Evolutionary conservation across 2,888 invertebrate species (phyloP), one percentile per base, ranked within the genome.

Genomic region (Agrochola circellaris): DNA sequence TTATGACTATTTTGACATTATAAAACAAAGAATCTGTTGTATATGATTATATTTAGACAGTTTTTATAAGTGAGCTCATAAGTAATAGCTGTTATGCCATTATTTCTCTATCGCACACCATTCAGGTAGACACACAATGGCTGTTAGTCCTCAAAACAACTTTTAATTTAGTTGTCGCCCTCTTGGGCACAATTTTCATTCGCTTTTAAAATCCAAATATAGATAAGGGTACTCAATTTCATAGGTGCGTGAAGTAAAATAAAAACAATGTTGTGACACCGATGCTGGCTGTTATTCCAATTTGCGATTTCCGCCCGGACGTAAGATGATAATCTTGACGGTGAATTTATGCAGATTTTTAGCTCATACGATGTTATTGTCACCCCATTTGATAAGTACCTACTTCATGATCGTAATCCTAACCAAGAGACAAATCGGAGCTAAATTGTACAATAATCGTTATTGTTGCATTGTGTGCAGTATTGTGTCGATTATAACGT

Each of bases 401-500:
- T 34, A 34, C 34, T 76, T 68, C 38, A 62, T 38, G 38, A 30
- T 56, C 4, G 9, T 51, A 75, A 77, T 77, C 26, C 17, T 58
- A 58, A 75, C 11, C 45, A 76, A 48, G 30, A 65, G 78, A 45
- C 64, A 60, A 83, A 70, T 70, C 11, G 0, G 61, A 66, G 54
- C 48, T 51, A 66, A 83, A 70, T 83, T 60, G 54, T 60, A 65
- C 30, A 48, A 61, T 83, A 83, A 79, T 79, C 26, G 6, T 71
- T 71, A 66, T 66, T 71, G 45, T 84, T 83, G 56, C 71, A 71
- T 83, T 83, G 71, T 71, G n/a, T 71, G 79, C 54, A 79, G 56
- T 64, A 68, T 64, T 77, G 51, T 34, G 42, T 61, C 20, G 20
- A 58, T 68, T 68, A 79, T 66, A 65, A 61, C 70, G 38, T 66